Conservation (phyloP, 1,140 invertebrate genomes). For the Cryptotermes secundus region DNA sequence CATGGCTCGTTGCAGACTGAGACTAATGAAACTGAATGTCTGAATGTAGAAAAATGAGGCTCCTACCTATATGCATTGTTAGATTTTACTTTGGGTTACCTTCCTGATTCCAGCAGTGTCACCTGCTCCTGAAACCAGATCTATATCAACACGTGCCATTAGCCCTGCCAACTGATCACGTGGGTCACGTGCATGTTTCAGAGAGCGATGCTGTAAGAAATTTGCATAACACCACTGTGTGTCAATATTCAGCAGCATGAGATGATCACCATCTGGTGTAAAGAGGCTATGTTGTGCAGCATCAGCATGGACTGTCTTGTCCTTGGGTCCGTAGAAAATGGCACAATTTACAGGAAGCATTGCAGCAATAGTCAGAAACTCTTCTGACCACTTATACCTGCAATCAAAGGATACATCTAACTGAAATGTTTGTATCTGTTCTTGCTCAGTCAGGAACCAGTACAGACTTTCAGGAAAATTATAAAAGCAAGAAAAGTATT, state of each 20-base stretch:
- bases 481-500: too few species aligned
- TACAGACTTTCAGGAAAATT: background rate
- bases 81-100: constrained; percentile 44
- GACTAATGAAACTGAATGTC: too few species aligned
- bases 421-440: background rate
- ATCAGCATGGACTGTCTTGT: constrained; percentile 97
- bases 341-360: constrained; percentile 98
- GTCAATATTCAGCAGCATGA: constrained; percentile 94
- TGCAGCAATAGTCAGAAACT: constrained; percentile 94
- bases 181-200: constrained; percentile 96
- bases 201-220: constrained; percentile 95
- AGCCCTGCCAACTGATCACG: constrained; percentile 94
- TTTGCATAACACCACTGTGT: constrained; percentile 98
- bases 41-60: too few species aligned
- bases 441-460: background rate
- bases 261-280: constrained; percentile 88
- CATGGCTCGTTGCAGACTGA: too few species aligned
- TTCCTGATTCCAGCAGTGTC: constrained; percentile 89
- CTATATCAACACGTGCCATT: constrained; percentile 96
- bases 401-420: background rate
- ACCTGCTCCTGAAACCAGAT: constrained; percentile 79
- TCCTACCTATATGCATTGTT: background rate
- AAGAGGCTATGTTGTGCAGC: constrained; percentile 96
- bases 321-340: constrained; percentile 98
- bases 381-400: constrained; percentile 94